Base-by-base conservation (phyloP, 1,140 invertebrate genomes). In the Acromyrmex charruanus region DNA sequence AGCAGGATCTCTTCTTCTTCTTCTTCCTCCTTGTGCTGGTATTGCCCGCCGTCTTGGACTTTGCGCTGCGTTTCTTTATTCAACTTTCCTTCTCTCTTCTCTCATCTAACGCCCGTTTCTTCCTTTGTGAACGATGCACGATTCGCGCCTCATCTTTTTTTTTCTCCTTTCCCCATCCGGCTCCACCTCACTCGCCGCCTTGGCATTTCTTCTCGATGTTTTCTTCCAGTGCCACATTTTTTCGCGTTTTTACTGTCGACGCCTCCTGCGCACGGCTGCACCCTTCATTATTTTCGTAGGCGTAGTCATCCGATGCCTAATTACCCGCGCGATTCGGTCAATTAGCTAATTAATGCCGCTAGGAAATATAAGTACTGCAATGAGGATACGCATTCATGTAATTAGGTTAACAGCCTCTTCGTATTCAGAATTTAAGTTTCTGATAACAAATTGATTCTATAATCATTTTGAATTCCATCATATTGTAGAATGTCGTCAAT, bases 261-360 rank as follows among this genome's bases (percentile, higher is more conserved):
- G 18, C 44, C 55, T 55, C 71, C 81, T 77, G 90, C 82, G 87
- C 87, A 71, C 35, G 49, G 35, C 28, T 88, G 55, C 84, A 59
- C 51, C 63, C 58, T 87, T 71, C 44, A 85, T 91, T 91, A 91
- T 90, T 90, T 85, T 69, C 61, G 61, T 55, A 87, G 79, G 71
- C 28, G 51, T 69, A 86, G 53, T 51, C 80, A 77, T 18, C 77
- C 75, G 72, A 69, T 51, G 84, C 14, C 80, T 91, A 89, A 91
- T 91, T 91, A 91, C 88, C 82, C 69, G 58, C n/a, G 58, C 49
- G 75, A 39, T 63, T 90, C 69, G 88, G 77, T 92, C 91, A 87
- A 92, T 93, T 92, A 92, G 89, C 86, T 92, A 90, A 92, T 93
- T 92, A 93, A 92, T 88, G 88, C 77, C 81, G 12, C 12, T 74